These are phyloP conservation scores for Chondrosia reniformis DNA, from an alignment of 37 sponge, comb jelly and placozoan genomes.

Conservation along the genomic window DNA sequence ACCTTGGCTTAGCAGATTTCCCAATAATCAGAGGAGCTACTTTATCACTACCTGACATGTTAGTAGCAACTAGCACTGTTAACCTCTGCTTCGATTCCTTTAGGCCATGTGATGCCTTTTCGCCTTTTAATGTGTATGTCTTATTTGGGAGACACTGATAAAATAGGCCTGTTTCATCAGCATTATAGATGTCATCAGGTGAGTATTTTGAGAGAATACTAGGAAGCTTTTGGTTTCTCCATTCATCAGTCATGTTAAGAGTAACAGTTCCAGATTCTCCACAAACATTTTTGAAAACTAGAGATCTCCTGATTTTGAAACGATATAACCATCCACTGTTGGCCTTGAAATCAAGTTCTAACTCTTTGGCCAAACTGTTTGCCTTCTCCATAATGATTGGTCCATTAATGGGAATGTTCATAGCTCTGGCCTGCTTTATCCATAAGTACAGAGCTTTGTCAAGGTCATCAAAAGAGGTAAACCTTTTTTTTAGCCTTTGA, in stretches of 20 bases:
- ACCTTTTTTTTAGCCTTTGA: constrained; percentile 3
- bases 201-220: neutral
- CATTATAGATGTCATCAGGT: constrained; percentile 2
- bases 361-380: neutral
- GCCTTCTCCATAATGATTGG: constrained; percentile 10
- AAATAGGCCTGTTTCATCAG: constrained; percentile 9
- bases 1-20: constrained; percentile 13
- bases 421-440: constrained; percentile 13
- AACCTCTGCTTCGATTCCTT: constrained; percentile 13
- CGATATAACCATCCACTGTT: constrained; percentile 12
- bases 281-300: constrained; percentile 10
- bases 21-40: constrained; percentile 11
- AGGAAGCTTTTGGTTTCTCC: constrained; percentile 11
- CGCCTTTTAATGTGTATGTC: constrained; percentile 15
- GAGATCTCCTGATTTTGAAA: constrained; percentile 6
- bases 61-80: constrained; percentile 12
- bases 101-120: neutral
- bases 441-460: constrained; percentile 3
- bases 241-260: neutral
- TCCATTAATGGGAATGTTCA: constrained; percentile 5
- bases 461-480: neutral
- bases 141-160: constrained; percentile 11
- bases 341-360: neutral
- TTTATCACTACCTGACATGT: constrained; percentile 21
- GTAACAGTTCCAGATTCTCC: constrained; percentile 10